phyloP scores from a whole-genome alignment of 1,140 invertebrate species.

The Heliothis subflexa region DNA sequence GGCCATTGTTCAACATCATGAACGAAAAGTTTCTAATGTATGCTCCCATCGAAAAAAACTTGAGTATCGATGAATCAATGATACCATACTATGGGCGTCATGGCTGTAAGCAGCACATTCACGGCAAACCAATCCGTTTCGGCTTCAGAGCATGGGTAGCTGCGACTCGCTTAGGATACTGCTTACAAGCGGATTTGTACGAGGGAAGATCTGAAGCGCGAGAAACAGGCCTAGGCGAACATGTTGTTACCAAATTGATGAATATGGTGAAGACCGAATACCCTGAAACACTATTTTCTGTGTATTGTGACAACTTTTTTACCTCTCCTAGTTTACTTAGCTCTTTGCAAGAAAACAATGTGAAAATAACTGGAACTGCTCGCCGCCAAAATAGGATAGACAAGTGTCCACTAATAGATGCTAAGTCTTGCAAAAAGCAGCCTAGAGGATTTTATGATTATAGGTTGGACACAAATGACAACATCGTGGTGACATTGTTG shows the following conservation, averaged over 20 bases:
- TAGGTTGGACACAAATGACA: slow-evolving; percentile 10
- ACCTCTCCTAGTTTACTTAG: not conserved
- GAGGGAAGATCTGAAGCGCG: slow-evolving; percentile 21
- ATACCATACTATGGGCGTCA: slow-evolving; percentile 46
- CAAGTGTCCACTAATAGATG: slow-evolving; percentile 11
- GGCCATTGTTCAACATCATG: not conserved
- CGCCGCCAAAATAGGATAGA: slow-evolving; percentile 8
- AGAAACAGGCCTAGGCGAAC: slow-evolving; percentile 13
- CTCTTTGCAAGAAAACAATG: not conserved
- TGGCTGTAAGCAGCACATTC: slow-evolving; percentile 48
- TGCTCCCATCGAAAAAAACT: slow-evolving; percentile 28
- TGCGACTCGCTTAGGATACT: slow-evolving; percentile 21
- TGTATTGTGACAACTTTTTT: slow-evolving; percentile 23
- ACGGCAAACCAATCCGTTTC: slow-evolving; percentile 42
- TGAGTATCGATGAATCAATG: slow-evolving; percentile 49
- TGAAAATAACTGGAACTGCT: slow-evolving; percentile 11
- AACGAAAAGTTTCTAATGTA: slow-evolving; percentile 25
- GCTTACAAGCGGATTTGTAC: not conserved
- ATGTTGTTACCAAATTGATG: slow-evolving; percentile 16
- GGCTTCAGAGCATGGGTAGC: slow-evolving; percentile 37
- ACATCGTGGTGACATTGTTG: not conserved
- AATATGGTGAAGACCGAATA: slow-evolving; percentile 11
- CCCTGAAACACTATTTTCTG: slow-evolving; percentile 5
- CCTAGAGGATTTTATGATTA: not conserved
- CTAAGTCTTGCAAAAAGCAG: not conserved